Evolutionary conservation across 2,888 invertebrate genomes (phyloP).

Genomic region (Cremastobaeus sp.): DNA sequence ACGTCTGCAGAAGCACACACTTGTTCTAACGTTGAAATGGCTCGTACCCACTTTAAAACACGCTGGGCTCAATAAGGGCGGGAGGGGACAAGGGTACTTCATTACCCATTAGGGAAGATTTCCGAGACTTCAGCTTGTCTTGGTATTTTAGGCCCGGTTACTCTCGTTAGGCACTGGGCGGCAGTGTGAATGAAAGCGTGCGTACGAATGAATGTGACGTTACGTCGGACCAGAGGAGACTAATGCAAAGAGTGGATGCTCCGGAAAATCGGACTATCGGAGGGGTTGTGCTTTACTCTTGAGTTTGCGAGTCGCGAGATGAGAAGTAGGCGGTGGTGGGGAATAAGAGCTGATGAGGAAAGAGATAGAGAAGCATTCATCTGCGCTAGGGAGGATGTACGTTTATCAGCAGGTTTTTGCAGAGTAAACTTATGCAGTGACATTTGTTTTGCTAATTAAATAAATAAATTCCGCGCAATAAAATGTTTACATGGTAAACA

Average conservation of each 20-base stretch:
- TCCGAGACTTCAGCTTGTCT: too few relatives aligned
- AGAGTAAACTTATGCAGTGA: too few relatives aligned
- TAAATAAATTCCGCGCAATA: too few relatives aligned
- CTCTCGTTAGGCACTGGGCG: constrained; percentile 11
- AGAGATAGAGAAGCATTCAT: constrained; percentile 41
- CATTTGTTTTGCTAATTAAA: too few relatives aligned
- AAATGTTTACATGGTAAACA: too few relatives aligned
- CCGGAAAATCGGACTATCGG: constrained; percentile 48
- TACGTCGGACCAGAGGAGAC: constrained; percentile 66
- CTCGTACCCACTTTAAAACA: too few relatives aligned
- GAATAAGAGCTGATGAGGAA: neutral
- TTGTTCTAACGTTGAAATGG: constrained; percentile 1
- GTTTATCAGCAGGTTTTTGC: too few relatives aligned
- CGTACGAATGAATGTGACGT: constrained; percentile 24
- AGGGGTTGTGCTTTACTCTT: constrained; percentile 53
- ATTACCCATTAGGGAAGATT: too few relatives aligned
- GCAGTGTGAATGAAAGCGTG: constrained; percentile 9
- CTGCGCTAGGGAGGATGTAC: neutral
- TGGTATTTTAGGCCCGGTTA: too few relatives aligned
- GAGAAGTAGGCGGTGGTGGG: constrained; percentile 28
- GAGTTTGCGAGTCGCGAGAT: too few relatives aligned
- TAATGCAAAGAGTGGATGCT: constrained; percentile 62
- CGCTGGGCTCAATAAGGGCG: too few relatives aligned
- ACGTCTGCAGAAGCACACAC: constrained; percentile 9
- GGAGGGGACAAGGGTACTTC: too few relatives aligned